Base-by-base conservation (phyloP, 2,888 invertebrate species). In the Melolontha melolontha region DNA sequence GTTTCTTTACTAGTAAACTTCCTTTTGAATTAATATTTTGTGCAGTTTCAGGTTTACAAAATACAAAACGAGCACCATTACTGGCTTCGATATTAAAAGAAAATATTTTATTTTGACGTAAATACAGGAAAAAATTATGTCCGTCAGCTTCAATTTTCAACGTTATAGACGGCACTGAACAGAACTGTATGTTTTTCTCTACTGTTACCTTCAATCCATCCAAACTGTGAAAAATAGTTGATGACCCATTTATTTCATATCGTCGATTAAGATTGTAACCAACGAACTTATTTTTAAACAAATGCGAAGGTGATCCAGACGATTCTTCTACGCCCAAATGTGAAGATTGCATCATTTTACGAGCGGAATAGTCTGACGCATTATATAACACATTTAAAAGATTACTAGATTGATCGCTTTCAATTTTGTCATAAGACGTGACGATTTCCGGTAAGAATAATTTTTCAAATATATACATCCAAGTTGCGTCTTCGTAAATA, bases 201-300 rank as follows among this genome's bases (percentile, higher is more conserved):
- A 69, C 69, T n/a, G 65, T 65, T 22, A 69, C 39, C 27, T 59
- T 65, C 11, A 69, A 51, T 29, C 69, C 66, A 22, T 69, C 69
- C 12, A 62, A 50, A 52, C 69, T 69, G 40, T 44, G 66, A 16
- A 69, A 69, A 7, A 44, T 14, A 5, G 65, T 64, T n/a, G 66
- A 62, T 1, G 42, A 47, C 10, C 66, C 63, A 8, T 22, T 59
- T 10, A 44, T 57, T 39, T 59, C 66, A 22, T 11, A 4, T 39
- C 62, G 50, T 10, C 59, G 14, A 12, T 49, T 22, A 4, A 69
- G 44, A 49, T 66, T 65, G 29, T 34, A 34, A 34, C 34, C 34
- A 8, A 34, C 34, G 34, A 51, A 67, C 27, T 41, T 41, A 8
- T 62, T 47, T 1, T 34, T 8, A 7, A 54, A 16, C 16, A 40